Conservation (phyloP, 2,797 vertebrate genomes). For the Clarias fuscus region DNA sequence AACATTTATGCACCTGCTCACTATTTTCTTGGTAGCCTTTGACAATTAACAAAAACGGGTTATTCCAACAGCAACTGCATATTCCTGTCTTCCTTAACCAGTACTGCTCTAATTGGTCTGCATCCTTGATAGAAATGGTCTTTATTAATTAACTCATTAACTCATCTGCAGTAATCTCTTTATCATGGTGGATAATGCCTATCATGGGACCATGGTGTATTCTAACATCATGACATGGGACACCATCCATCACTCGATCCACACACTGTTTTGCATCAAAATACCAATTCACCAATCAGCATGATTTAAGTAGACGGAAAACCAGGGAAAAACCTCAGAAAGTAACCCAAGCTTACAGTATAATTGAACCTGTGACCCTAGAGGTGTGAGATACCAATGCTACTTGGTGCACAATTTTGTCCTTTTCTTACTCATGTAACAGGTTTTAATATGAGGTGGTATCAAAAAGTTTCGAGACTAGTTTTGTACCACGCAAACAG, state of each 20-base stretch:
- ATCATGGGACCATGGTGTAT: background rate
- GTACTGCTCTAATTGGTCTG: background rate
- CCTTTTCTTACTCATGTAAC: background rate
- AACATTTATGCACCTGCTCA: background rate
- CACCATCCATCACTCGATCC: background rate
- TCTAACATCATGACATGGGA: background rate
- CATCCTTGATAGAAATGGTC: background rate
- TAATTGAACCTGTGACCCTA: background rate
- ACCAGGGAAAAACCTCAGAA: background rate
- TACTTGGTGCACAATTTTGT: background rate
- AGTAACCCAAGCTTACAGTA: background rate
- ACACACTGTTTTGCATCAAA: background rate
- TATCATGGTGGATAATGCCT: background rate
- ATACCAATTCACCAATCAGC: background rate
- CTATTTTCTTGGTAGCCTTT: background rate
- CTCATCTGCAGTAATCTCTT: background rate
- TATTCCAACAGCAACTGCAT: background rate
- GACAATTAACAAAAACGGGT: background rate
- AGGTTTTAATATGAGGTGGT: background rate
- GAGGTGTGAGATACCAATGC: background rate
- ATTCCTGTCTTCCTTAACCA: background rate
- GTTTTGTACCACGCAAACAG: too few relatives aligned
- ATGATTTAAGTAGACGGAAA: background rate
- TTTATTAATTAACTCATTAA: background rate
- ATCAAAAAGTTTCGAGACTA: too few relatives aligned